Conservation (phyloP, 2,113 vertebrate genomes). For the Candoia aspera region DNA sequence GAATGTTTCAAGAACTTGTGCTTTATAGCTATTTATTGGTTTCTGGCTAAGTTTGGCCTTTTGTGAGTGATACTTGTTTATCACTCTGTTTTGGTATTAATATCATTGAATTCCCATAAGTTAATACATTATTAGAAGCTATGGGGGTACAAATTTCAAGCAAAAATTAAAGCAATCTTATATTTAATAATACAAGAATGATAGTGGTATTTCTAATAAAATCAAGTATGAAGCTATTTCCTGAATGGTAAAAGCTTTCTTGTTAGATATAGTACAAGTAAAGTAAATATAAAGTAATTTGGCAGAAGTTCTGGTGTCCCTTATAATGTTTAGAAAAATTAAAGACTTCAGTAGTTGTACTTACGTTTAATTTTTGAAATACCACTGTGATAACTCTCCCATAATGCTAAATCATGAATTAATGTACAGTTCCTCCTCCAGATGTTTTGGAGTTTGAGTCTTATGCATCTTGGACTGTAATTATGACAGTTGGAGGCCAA, state of each 20-base stretch:
- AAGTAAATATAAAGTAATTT: not conserved
- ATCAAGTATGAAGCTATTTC: not conserved
- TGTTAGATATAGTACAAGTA: not conserved
- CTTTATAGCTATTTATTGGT: not conserved
- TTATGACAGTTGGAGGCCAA: not conserved
- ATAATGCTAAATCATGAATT: not conserved
- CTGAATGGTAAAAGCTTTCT: not conserved
- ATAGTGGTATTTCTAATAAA: not conserved
- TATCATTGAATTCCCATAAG: not conserved
- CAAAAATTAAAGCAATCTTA: slow-evolving; percentile 3
- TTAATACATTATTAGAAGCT: slow-evolving; percentile 23
- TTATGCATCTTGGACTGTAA: not conserved
- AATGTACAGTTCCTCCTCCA: not conserved
- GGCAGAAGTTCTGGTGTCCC: not conserved
- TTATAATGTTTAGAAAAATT: not conserved
- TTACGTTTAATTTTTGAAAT: not conserved
- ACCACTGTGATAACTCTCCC: not conserved
- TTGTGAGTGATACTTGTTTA: not conserved
- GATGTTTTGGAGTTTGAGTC: not conserved
- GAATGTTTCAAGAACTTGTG: not conserved
- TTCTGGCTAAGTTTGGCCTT: not conserved
- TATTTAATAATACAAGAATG: accelerated
- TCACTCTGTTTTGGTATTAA: not conserved
- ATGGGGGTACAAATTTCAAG: not conserved
- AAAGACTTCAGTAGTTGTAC: not conserved